phyloP scores from a whole-genome alignment of 1,140 invertebrate genomes.

The Zaprionus lachaisei region DNA sequence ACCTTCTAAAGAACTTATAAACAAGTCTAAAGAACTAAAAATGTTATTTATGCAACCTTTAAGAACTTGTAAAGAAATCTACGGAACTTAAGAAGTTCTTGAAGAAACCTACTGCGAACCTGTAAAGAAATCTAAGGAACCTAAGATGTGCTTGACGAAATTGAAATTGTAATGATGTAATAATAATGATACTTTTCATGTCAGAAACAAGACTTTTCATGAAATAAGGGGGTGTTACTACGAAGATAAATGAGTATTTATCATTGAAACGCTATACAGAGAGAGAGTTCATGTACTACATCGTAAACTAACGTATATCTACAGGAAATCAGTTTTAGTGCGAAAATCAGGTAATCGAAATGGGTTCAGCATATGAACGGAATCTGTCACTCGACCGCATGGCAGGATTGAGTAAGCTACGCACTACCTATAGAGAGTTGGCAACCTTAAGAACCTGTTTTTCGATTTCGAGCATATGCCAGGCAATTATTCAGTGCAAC shows the following conservation, averaged over 20 bases:
- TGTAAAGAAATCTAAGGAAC: background rate
- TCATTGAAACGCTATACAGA: too few relatives aligned
- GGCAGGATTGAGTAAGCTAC: background rate
- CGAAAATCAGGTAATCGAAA: background rate
- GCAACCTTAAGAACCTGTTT: slow-evolving; percentile 22
- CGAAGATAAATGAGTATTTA: too few relatives aligned
- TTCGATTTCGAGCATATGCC: slow-evolving; percentile 49
- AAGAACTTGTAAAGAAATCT: background rate
- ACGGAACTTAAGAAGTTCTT: background rate
- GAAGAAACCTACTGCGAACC: background rate
- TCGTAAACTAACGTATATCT: background rate
- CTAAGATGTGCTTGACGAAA: background rate
- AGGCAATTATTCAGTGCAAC: slow-evolving; percentile 51
- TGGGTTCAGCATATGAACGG: background rate
- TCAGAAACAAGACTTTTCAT: background rate
- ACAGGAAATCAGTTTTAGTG: background rate
- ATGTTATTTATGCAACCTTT: too few relatives aligned
- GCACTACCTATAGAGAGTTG: background rate
- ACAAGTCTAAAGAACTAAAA: background rate
- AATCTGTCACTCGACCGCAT: background rate
- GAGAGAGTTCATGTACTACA: background rate
- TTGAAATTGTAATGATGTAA: background rate
- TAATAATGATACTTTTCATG: background rate
- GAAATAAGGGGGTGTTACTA: too few relatives aligned
- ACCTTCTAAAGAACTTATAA: background rate